Percentiles rank a stretch among this genome's conserved stretches.
phyloP scores from a whole-genome alignment of 2,113 vertebrate genomes.

The Ameiurus melas region DNA sequence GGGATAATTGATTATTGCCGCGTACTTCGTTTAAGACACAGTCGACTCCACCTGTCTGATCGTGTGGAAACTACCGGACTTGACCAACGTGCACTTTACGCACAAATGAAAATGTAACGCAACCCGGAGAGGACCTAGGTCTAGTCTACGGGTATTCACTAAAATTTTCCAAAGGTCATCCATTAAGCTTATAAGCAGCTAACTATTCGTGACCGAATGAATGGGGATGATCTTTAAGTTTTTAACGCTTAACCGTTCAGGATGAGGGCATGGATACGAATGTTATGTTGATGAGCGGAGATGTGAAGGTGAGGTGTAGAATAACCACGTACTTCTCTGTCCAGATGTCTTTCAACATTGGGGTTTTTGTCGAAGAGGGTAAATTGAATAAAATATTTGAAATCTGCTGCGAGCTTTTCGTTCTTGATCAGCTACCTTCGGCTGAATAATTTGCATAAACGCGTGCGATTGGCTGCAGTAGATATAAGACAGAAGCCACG shows the following conservation, averaged over 20 bases:
- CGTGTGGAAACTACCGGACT: conserved; percentile 13
- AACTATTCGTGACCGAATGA: not conserved
- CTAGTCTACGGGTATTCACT: not conserved
- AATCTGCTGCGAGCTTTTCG: not conserved
- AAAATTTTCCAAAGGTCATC: not conserved
- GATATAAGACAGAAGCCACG: not conserved
- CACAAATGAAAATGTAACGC: not conserved
- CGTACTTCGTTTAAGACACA: not conserved
- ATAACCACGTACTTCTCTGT: not conserved
- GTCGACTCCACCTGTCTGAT: not conserved
- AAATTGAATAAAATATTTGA: not conserved
- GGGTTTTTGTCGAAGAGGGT: too few species aligned
- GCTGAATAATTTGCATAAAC: not conserved
- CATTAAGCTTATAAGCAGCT: not conserved
- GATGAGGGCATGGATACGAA: not conserved
- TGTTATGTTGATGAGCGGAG: not conserved
- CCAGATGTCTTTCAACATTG: not conserved
- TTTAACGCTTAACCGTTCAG: not conserved
- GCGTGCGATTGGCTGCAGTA: not conserved
- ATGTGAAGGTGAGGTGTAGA: not conserved
- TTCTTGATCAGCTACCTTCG: not conserved
- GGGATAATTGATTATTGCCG: conserved; percentile 16
- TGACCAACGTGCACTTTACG: not conserved
- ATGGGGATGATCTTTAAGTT: not conserved
- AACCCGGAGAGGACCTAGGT: not conserved